Evolutionary conservation across 2,888 invertebrate species (phyloP).

Genomic region (Caenorhabditis sp.): DNA sequence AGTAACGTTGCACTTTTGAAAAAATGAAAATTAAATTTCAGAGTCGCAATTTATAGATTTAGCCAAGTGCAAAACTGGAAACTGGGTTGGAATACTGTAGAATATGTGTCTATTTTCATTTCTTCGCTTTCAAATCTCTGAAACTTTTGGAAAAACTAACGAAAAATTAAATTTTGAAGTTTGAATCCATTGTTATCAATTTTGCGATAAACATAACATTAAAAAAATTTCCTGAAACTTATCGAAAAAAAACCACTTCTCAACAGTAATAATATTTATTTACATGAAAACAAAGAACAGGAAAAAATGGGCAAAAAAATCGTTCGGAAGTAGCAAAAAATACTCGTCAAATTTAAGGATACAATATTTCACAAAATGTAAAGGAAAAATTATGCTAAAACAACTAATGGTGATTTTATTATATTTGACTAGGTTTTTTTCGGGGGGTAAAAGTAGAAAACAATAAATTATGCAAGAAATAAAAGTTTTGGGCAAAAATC

Average conservation of each 20-base stretch:
- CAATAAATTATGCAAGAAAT: conserved; percentile 1
- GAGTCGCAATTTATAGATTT: too few relatives aligned
- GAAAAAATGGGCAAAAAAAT: not conserved
- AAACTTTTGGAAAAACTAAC: too few relatives aligned
- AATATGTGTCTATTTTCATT: too few relatives aligned
- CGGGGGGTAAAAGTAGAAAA: not conserved
- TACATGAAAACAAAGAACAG: not conserved
- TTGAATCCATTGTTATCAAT: too few relatives aligned
- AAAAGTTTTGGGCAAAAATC: not conserved
- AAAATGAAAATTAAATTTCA: too few relatives aligned
- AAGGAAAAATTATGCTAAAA: conserved; percentile 1
- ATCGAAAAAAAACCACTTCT: not conserved
- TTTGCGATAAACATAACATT: too few relatives aligned
- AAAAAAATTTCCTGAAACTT: too few relatives aligned
- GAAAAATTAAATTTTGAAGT: too few relatives aligned
- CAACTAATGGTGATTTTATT: not conserved
- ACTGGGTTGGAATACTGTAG: too few relatives aligned
- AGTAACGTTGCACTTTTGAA: too few relatives aligned
- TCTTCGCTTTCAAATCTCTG: too few relatives aligned
- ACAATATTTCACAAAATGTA: not conserved
- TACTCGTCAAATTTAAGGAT: not conserved
- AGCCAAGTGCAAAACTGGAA: too few relatives aligned
- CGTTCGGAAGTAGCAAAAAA: not conserved
- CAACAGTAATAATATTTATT: not conserved
- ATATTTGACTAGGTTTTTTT: conserved; percentile 3